Percentiles rank a stretch among this genome's conserved stretches.
Conservation (phyloP, 2,888 invertebrate genomes). For the Catocala sponsa region DNA sequence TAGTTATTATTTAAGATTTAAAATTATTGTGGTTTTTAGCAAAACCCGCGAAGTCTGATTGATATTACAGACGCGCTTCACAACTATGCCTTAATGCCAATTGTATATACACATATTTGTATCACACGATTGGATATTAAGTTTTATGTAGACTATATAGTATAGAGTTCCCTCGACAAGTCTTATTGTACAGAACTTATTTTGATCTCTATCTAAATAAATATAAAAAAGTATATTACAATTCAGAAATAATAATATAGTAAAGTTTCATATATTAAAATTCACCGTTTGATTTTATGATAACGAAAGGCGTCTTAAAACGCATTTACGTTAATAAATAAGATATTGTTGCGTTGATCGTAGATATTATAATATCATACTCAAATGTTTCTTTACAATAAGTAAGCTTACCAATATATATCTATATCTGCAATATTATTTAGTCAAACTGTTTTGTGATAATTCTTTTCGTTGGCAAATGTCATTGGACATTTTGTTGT, state of each 20-base stretch:
- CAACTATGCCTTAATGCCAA: slow-evolving; percentile 11
- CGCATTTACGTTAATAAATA: slow-evolving; percentile 8
- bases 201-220: slow-evolving; percentile 41
- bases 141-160: neutral
- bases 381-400: slow-evolving; percentile 26
- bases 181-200: slow-evolving; percentile 37
- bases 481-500: slow-evolving; percentile 19
- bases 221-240: slow-evolving; percentile 27
- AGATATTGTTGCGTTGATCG: too few relatives aligned
- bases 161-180: neutral
- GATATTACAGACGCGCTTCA: slow-evolving; percentile 7
- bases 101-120: neutral
- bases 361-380: slow-evolving; percentile 21
- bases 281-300: slow-evolving; percentile 24
- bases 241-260: slow-evolving; percentile 20
- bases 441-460: slow-evolving; percentile 44
- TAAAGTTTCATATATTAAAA: slow-evolving; percentile 18
- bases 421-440: slow-evolving; percentile 24
- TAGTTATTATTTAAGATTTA: too few relatives aligned
- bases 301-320: slow-evolving; percentile 10
- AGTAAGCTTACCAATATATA: slow-evolving; percentile 20
- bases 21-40: too few relatives aligned
- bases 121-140: neutral
- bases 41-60: neutral
- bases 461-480: slow-evolving; percentile 22